A percentile compares a stretch with the other conserved stretches of the same genome.
Evolutionary conservation across 2,113 vertebrate species (phyloP).

Genomic region (Erpornis zantholeuca): DNA sequence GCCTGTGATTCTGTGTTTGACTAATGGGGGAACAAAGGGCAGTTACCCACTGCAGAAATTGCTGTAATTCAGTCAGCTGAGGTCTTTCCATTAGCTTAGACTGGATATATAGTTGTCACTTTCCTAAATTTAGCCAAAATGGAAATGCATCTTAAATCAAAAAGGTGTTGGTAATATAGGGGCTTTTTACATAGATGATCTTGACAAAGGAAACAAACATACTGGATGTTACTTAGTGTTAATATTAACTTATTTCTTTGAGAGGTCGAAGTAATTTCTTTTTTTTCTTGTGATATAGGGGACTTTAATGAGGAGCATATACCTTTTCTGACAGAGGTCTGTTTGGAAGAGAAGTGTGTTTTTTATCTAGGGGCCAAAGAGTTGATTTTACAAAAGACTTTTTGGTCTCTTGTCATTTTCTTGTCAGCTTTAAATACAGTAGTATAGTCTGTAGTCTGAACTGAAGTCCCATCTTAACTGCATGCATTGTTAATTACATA

Average conservation of each 20-base stretch:
- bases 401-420: background rate
- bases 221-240: background rate
- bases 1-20: background rate
- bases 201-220: background rate
- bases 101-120: background rate
- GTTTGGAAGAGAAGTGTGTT: background rate
- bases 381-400: background rate
- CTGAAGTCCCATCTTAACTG: background rate
- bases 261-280: background rate
- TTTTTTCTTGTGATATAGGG: accelerated
- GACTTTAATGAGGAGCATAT: background rate
- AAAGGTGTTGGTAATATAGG: background rate
- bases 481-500: background rate
- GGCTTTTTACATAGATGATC: background rate
- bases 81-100: background rate
- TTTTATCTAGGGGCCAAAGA: background rate
- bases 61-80: background rate
- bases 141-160: background rate
- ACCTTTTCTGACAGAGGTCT: background rate
- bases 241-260: background rate
- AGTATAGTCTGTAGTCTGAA: background rate
- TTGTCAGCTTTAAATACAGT: background rate
- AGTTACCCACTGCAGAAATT: background rate
- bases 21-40: background rate
- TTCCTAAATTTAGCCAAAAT: background rate